Evolutionary conservation across 2,888 invertebrate genomes (phyloP).

Genomic region (Flexamia atlantica): DNA sequence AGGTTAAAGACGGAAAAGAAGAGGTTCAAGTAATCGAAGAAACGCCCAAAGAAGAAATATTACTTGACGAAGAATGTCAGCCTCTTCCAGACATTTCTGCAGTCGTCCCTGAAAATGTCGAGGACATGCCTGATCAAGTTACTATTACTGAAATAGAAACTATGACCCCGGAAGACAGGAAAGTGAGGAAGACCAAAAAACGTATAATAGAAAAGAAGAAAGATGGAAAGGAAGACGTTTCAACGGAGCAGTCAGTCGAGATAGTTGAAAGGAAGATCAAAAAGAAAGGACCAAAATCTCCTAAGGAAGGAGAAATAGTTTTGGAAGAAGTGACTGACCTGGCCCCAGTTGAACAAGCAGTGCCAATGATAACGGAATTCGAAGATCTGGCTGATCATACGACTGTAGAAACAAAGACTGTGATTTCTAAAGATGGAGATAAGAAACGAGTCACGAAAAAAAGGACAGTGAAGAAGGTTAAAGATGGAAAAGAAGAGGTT

Average conservation of each 20-base stretch:
- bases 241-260: slow-evolving; percentile 62
- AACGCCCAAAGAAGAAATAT: slow-evolving; percentile 56
- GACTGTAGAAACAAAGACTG: slow-evolving; percentile 69
- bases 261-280: slow-evolving; percentile 72
- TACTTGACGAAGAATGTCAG: slow-evolving; percentile 61
- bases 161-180: slow-evolving; percentile 64
- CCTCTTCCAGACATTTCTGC: slow-evolving; percentile 51
- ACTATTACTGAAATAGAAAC: slow-evolving; percentile 70
- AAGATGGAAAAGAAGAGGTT: slow-evolving; percentile 68
- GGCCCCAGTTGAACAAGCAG: slow-evolving; percentile 29
- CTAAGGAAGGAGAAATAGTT: slow-evolving; percentile 11
- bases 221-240: slow-evolving; percentile 16
- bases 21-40: slow-evolving; percentile 54
- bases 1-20: slow-evolving; percentile 65
- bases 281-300: slow-evolving; percentile 65
- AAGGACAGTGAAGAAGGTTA: slow-evolving; percentile 69
- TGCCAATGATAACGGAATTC: slow-evolving; percentile 70
- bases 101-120: slow-evolving; percentile 68
- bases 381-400: slow-evolving; percentile 76
- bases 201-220: slow-evolving; percentile 62
- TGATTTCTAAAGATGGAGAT: slow-evolving; percentile 64
- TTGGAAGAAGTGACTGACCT: slow-evolving; percentile 55
- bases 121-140: slow-evolving; percentile 73
- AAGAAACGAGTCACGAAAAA: slow-evolving; percentile 64
- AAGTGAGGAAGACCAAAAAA: slow-evolving; percentile 64